Percentiles rank a stretch among this genome's conserved stretches.
Evolutionary conservation across 2,888 invertebrate species (phyloP).

Genomic region (Monochamus alternatus): DNA sequence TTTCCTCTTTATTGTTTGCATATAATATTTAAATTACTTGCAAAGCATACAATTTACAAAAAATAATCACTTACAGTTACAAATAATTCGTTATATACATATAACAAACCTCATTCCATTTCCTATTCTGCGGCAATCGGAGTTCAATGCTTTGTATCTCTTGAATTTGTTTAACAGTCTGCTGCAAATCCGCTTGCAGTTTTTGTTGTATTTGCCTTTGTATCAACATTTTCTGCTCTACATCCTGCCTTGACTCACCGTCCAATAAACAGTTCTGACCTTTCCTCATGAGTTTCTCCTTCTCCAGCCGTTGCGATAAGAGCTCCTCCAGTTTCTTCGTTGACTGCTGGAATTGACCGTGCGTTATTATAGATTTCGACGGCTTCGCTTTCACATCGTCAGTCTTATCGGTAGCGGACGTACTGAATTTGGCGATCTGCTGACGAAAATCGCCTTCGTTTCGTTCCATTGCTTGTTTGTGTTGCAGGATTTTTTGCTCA

Average conservation of each 20-base stretch:
- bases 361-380: constrained; percentile 63
- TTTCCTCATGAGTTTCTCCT: constrained; percentile 63
- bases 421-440: constrained; percentile 49
- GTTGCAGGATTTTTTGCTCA: constrained; percentile 63
- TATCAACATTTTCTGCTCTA: constrained; percentile 68
- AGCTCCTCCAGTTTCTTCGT: constrained; percentile 71
- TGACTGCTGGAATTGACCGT: constrained; percentile 70
- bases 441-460: constrained; percentile 50
- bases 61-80: neutral
- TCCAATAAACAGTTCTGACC: constrained; percentile 62
- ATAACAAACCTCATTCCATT: constrained; percentile 68
- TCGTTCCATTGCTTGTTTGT: constrained; percentile 51
- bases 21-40: too few relatives aligned
- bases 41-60: too few relatives aligned
- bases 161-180: constrained; percentile 72
- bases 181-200: constrained; percentile 70
- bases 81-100: constrained; percentile 16
- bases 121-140: constrained; percentile 69
- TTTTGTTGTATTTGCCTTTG: constrained; percentile 71
- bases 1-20: too few relatives aligned
- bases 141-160: constrained; percentile 71
- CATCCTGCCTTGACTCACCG: constrained; percentile 65
- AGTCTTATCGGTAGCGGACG: constrained; percentile 51
- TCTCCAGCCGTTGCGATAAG: constrained; percentile 68
- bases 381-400: constrained; percentile 60